Conservation (phyloP, 2,797 vertebrate species). For the Gymnoscopelus microlampas region DNA sequence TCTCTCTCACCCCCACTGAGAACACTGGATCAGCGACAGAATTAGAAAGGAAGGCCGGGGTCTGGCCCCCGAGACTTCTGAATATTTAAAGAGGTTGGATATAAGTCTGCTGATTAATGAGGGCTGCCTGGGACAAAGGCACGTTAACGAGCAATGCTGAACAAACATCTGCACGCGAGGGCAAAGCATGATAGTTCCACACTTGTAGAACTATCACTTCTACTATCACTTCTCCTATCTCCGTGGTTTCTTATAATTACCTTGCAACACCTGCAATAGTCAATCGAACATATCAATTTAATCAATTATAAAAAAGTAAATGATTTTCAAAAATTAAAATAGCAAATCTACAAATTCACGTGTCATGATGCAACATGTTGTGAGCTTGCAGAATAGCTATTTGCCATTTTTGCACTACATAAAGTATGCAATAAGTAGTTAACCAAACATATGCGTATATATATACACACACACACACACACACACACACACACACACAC, state of each 20-base stretch:
- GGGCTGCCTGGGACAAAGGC: constrained; percentile 43
- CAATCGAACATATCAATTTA: no score
- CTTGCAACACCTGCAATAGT: not conserved
- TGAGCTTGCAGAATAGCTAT: no score
- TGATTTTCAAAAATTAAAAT: no score
- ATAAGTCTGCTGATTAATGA: constrained; percentile 74
- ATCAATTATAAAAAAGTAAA: no score
- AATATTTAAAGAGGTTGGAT: constrained; percentile 79
- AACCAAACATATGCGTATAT: no score
- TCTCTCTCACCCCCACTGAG: constrained; percentile 58
- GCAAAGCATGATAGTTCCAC: constrained; percentile 4
- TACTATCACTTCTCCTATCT: not conserved
- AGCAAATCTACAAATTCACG: no score
- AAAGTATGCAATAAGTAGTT: no score
- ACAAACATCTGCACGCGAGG: constrained; percentile 45
- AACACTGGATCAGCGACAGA: constrained; percentile 55
- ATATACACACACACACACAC: no score
- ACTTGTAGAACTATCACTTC: constrained; percentile 3
- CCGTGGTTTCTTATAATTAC: constrained; percentile 11
- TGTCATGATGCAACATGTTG: no score
- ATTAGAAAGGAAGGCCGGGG: constrained; percentile 50
- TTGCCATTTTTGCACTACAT: no score
- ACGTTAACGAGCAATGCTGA: constrained; percentile 56
- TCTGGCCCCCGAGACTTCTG: constrained; percentile 67
- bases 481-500: no score